These are phyloP conservation scores for Virgularia gustaviana DNA, from an alignment of 92 coral and sea anemone species.

Conservation along the genomic window DNA sequence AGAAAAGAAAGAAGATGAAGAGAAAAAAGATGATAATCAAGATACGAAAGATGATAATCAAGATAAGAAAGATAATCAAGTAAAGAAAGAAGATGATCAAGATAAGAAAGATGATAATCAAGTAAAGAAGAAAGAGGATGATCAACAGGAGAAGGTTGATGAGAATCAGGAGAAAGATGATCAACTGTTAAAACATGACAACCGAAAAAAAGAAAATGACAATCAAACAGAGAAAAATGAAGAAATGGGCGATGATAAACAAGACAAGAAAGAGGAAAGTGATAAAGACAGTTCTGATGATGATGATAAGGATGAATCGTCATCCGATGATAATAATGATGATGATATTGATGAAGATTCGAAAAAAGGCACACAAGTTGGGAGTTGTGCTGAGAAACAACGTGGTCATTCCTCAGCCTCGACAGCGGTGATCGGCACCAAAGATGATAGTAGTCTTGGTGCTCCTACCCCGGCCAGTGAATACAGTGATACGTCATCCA, in stretches of 20 bases:
- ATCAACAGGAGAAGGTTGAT: neutral
- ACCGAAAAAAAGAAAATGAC: neutral
- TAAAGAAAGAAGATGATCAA: neutral
- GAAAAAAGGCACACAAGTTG: neutral
- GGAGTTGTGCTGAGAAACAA: neutral
- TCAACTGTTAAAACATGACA: neutral
- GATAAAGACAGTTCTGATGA: neutral
- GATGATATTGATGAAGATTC: neutral
- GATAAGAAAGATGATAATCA: neutral
- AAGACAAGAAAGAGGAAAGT: neutral
- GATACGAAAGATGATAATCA: neutral
- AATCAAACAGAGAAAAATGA: neutral
- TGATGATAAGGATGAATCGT: neutral
- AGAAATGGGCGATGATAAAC: neutral
- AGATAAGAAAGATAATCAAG: neutral
- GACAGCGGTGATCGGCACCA: neutral
- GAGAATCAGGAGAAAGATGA: neutral
- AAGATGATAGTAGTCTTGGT: neutral
- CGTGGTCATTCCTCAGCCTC: neutral
- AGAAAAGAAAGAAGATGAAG: neutral
- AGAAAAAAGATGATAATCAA: neutral
- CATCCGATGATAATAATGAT: no score
- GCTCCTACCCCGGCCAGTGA: no score
- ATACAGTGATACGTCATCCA: neutral
- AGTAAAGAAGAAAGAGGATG: neutral